phyloP scores from a whole-genome alignment of 2,797 vertebrate genomes.

The Orientallactaga sibirica region DNA sequence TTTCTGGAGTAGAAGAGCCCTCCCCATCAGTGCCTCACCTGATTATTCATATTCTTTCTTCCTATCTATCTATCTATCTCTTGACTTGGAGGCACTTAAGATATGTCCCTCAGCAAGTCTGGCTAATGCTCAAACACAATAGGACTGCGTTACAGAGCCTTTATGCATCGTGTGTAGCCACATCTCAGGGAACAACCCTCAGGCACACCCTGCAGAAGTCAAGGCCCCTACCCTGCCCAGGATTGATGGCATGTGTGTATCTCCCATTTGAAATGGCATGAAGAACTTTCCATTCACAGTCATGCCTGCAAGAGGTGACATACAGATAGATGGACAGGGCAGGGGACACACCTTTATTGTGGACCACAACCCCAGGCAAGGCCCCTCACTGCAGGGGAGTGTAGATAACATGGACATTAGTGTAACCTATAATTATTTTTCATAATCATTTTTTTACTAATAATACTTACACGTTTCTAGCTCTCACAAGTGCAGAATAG shows the following conservation, averaged over 20 bases:
- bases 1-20: neutral
- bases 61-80: neutral
- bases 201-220: neutral
- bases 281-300: neutral
- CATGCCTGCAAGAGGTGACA: neutral
- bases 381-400: constrained; percentile 12
- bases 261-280: neutral
- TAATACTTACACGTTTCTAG: constrained; percentile 82
- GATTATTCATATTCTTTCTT: neutral
- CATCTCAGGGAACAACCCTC: constrained; percentile 75
- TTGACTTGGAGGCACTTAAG: neutral
- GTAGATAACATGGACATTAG: constrained; percentile 55
- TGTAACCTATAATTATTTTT: constrained; percentile 62
- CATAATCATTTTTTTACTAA: constrained; percentile 83
- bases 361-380: neutral
- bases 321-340: neutral
- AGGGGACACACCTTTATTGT: neutral
- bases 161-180: neutral
- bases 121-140: neutral
- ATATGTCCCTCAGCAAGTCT: constrained; percentile 15
- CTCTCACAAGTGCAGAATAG: constrained; percentile 70
- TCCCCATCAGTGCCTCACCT: neutral
- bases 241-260: neutral
- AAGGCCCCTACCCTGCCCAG: neutral
- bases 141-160: constrained; percentile 26